phyloP scores from a whole-genome alignment of 2,888 invertebrate species.

The Lepeophtheirus nordmannii region DNA sequence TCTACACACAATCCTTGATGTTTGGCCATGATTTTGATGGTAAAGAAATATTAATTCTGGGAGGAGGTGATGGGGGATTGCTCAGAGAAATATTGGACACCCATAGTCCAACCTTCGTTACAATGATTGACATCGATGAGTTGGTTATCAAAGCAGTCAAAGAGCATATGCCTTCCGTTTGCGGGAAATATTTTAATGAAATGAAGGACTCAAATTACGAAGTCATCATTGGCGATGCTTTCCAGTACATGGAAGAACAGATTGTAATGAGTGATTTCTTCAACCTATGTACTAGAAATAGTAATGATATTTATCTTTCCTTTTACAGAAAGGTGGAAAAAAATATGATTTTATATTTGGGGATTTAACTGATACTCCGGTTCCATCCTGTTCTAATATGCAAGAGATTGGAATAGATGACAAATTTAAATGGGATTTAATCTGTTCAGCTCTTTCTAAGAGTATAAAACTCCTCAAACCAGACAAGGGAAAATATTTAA shows the following conservation, averaged over 20 bases:
- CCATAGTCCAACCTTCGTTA: slow-evolving; percentile 72
- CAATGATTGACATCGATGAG: slow-evolving; percentile 79
- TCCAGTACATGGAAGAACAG: slow-evolving; percentile 62
- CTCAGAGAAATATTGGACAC: slow-evolving; percentile 56
- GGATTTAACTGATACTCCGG: slow-evolving; percentile 81
- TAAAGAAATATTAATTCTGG: slow-evolving; percentile 79
- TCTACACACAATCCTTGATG: slow-evolving; percentile 79
- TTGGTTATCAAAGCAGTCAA: slow-evolving; percentile 74
- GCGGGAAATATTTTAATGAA: slow-evolving; percentile 64
- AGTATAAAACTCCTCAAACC: slow-evolving; percentile 64
- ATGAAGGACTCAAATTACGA: slow-evolving; percentile 39
- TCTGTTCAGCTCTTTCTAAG: slow-evolving; percentile 59
- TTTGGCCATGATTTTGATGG: slow-evolving; percentile 36
- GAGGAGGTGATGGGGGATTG: slow-evolving; percentile 84
- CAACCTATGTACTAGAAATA: too few relatives aligned
- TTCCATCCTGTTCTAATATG: slow-evolving; percentile 55
- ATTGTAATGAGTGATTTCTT: slow-evolving; percentile 33
- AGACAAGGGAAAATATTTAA: slow-evolving; percentile 62
- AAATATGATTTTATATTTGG: slow-evolving; percentile 84
- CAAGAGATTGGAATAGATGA: not conserved
- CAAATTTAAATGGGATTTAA: slow-evolving; percentile 57
- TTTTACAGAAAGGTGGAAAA: slow-evolving; percentile 44
- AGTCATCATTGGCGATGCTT: slow-evolving; percentile 80
- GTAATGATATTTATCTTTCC: not conserved
- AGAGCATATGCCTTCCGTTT: slow-evolving; percentile 63